Percentiles rank a stretch among this genome's conserved stretches.
These are phyloP conservation scores for Pissodes strobi DNA, from an alignment of 1,140 invertebrate species.

Conservation along the genomic window DNA sequence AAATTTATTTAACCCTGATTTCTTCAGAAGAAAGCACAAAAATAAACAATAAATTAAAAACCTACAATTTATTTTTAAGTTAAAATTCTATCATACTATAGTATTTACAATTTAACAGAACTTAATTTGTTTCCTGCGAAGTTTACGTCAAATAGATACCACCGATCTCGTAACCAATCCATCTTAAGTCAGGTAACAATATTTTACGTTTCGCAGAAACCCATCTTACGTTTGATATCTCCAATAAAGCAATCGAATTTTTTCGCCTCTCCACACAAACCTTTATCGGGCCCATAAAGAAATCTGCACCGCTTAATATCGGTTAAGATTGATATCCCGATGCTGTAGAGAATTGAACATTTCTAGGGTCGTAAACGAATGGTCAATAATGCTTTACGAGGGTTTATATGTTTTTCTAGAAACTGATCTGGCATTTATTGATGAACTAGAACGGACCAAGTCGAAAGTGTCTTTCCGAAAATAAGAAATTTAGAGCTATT, in stretches of 20 bases:
- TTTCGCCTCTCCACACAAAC: conserved; percentile 8
- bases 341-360: conserved; percentile 9
- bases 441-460: too few species aligned
- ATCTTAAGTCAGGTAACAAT: neutral
- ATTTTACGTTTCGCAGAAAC: neutral
- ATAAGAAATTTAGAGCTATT: too few species aligned
- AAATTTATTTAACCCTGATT: too few species aligned
- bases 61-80: too few species aligned
- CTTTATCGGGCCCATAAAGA: conserved; percentile 12
- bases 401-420: conserved; percentile 22
- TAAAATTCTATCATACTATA: too few species aligned
- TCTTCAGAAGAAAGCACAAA: too few species aligned
- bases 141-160: too few species aligned
- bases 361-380: conserved; percentile 11
- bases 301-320: conserved; percentile 16
- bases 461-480: too few species aligned
- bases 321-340: conserved; percentile 13
- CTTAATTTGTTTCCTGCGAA: too few species aligned
- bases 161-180: too few species aligned
- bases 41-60: too few species aligned
- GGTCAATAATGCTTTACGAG: conserved; percentile 16
- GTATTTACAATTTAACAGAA: too few species aligned
- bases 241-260: conserved; percentile 12
- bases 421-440: conserved; percentile 18
- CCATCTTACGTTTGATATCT: neutral